Evolutionary conservation across 2,888 invertebrate species (phyloP), one percentile per base, ranked within the genome.

Genomic region (Bellardia bayeri): DNA sequence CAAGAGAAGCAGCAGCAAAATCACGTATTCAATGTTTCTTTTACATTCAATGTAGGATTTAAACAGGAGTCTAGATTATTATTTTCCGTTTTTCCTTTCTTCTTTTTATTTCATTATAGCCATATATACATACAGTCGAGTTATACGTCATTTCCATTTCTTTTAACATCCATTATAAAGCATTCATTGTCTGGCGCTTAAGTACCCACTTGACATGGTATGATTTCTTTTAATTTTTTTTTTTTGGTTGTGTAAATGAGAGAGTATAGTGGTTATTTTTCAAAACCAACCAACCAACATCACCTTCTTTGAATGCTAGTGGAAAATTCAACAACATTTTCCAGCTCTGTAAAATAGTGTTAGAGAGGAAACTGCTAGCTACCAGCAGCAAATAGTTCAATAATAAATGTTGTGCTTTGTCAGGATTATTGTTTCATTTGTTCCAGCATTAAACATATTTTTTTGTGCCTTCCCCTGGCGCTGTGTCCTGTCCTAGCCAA

Each of bases 351-450:
- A 51, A 4, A 42, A n/a, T 78, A 64, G 45, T 37, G 23, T 64
- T 54, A 42, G 23, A 71, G 78, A 45, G 78, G 56, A 45, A 33
- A 42, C 37, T 63, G 64, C 81, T 54, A 40, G 42, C 45, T n/a
- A 33, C 37, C 79, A 42, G 63, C 83, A 81, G 58, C 79, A 79
- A 89, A 90, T 89, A 89, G 90, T 90, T 92, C 92, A 91, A 92
- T 92, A 92, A 92, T 92, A 92, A 92, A 92, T 92, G 91, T 86
- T 89, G 90, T 91, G 90, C 92, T 92, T 92, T 90, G 91, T 92
- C 91, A 90, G 92, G 91, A 92, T 92, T 92, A 92, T 91, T 90
- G 90, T 91, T 92, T 90, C 90, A 89, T 89, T 89, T 88, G 84
- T 88, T 79, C 75, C 66, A 68, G 80, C 75, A 89, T 89, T 88